Evolutionary conservation across 1,140 invertebrate species (phyloP).

Genomic region (Oedothorax gibbosus): DNA sequence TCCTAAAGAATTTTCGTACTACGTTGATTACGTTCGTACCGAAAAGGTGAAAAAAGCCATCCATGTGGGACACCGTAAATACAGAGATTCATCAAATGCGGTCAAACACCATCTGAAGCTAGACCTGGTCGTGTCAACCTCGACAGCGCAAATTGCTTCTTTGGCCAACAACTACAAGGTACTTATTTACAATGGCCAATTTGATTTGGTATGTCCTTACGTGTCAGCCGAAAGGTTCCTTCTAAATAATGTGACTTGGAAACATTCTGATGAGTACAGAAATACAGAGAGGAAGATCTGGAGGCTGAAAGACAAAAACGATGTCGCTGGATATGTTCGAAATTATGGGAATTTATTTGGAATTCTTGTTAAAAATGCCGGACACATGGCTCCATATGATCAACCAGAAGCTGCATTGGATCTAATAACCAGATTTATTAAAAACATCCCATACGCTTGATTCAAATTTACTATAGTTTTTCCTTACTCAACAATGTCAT

Average conservation of each 20-base stretch:
- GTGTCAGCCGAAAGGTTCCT: constrained; percentile 81
- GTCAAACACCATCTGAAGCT: constrained; percentile 78
- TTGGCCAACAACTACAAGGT: constrained; percentile 65
- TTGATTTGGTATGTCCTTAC: constrained; percentile 89
- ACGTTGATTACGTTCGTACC: constrained; percentile 66
- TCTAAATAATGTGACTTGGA: constrained; percentile 76
- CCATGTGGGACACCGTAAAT: constrained; percentile 84
- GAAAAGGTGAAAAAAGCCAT: constrained; percentile 77
- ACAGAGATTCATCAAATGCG: constrained; percentile 70
- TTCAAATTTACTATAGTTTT: too few relatives aligned
- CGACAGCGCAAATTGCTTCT: too few relatives aligned
- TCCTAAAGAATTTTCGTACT: constrained; percentile 68
- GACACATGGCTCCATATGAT: too few relatives aligned
- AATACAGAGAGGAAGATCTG: constrained; percentile 76
- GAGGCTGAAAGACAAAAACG: constrained; percentile 72
- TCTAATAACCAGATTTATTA: too few relatives aligned
- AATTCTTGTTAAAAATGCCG: too few relatives aligned
- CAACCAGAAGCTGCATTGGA: too few relatives aligned
- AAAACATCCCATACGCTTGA: too few relatives aligned
- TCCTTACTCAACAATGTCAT: too few relatives aligned
- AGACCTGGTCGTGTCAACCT: too few relatives aligned
- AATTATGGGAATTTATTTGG: too few relatives aligned
- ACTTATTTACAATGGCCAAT: constrained; percentile 79
- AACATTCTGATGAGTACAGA: constrained; percentile 75
- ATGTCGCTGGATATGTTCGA: constrained; percentile 82